Percentiles rank a stretch among this genome's conserved stretches.
These are phyloP conservation scores for Trichacis sp. DNA, from an alignment of 2,888 invertebrate species.

Conservation along the genomic window DNA sequence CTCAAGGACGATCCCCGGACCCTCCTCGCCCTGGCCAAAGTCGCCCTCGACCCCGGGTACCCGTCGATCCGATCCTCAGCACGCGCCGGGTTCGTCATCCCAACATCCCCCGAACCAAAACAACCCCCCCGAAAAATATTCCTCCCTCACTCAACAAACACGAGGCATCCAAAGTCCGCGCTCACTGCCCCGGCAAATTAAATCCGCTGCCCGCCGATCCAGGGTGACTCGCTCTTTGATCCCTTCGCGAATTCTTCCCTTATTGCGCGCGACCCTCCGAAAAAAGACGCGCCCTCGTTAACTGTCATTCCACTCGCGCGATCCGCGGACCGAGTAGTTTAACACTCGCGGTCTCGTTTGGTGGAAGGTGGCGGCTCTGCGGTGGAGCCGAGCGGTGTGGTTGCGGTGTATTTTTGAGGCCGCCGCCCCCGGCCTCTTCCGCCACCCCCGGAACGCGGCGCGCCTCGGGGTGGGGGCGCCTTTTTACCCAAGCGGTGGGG, in stretches of 20 bases:
- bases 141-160: neutral
- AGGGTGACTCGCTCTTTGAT: constrained; percentile 56
- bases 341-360: constrained; percentile 67
- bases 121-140: constrained; percentile 21
- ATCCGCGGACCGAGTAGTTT: constrained; percentile 54
- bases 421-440: constrained; percentile 65
- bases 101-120: constrained; percentile 42
- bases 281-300: constrained; percentile 23
- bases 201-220: too few relatives aligned
- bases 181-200: too few relatives aligned
- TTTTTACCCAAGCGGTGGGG: constrained; percentile 67
- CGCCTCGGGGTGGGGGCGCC: constrained; percentile 55
- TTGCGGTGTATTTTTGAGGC: constrained; percentile 70
- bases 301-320: constrained; percentile 14
- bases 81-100: constrained; percentile 67
- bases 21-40: constrained; percentile 45
- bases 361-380: constrained; percentile 69
- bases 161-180: too few relatives aligned
- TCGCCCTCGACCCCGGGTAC: constrained; percentile 55
- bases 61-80: constrained; percentile 65
- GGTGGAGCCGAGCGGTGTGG: constrained; percentile 69
- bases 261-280: too few relatives aligned
- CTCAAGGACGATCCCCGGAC: constrained; percentile 57
- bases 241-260: constrained; percentile 68
- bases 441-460: constrained; percentile 46